phyloP scores from a whole-genome alignment of 2,888 invertebrate genomes.

The Aporophyla lueneburgensis region DNA sequence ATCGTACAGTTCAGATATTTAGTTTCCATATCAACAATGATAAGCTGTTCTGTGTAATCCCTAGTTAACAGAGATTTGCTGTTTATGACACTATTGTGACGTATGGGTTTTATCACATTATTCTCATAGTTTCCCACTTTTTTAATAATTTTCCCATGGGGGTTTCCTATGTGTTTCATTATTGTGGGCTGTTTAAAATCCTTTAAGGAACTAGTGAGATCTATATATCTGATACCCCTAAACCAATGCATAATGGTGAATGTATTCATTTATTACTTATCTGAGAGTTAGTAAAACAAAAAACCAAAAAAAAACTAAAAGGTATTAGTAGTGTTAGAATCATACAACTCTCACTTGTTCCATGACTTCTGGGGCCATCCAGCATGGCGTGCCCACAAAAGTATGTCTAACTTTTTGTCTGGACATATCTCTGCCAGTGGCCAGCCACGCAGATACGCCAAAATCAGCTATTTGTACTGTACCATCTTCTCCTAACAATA shows the following conservation, averaged over 20 bases:
- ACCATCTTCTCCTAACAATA: constrained; percentile 98
- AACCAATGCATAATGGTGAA: background rate
- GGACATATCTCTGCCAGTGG: constrained; percentile 97
- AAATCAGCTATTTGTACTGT: constrained; percentile 99
- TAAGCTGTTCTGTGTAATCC: constrained; percentile 22
- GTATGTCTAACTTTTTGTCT: constrained; percentile 99
- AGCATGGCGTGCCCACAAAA: constrained; percentile 99
- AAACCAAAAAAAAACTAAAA: background rate
- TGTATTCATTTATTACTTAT: background rate
- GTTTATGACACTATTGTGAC: constrained; percentile 14
- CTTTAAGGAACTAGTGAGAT: background rate
- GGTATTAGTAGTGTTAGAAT: constrained; percentile 52
- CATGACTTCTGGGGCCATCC: constrained; percentile 99
- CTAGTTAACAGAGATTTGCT: constrained; percentile 27
- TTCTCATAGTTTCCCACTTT: background rate
- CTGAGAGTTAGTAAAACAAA: constrained; percentile 41
- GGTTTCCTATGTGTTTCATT: background rate
- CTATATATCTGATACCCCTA: background rate
- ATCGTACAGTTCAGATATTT: constrained; percentile 24
- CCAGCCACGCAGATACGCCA: constrained; percentile 99
- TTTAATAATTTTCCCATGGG: background rate
- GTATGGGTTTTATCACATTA: constrained; percentile 17
- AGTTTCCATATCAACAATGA: constrained; percentile 29
- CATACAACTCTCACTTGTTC: constrained; percentile 93
- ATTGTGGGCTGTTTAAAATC: background rate